Conservation (phyloP, 2,113 vertebrate species). For the Urocitellus parryii region DNA sequence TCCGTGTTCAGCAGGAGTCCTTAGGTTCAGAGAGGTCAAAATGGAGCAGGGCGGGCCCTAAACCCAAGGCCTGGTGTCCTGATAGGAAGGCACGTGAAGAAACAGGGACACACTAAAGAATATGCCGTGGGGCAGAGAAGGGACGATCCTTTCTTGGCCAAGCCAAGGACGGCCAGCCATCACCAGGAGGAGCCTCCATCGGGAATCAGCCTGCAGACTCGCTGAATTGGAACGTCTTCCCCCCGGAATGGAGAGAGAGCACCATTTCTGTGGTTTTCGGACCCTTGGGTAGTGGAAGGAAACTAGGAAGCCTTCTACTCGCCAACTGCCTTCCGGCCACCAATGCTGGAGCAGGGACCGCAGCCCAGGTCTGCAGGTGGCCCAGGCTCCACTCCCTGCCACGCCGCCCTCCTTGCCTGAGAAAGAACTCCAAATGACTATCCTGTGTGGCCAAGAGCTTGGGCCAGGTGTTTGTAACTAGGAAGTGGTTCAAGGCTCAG, state of each 20-base stretch:
- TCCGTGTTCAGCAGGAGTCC: not conserved
- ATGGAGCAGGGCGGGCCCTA: not conserved
- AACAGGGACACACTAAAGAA: not conserved
- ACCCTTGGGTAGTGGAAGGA: not conserved
- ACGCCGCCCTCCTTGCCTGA: not conserved
- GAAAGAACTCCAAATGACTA: not conserved
- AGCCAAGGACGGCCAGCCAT: not conserved
- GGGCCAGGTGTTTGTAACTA: not conserved
- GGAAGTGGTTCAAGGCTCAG: not conserved
- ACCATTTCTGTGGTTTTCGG: not conserved
- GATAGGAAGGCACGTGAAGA: not conserved
- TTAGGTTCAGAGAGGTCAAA: not conserved
- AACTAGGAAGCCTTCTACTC: not conserved
- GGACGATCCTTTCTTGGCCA: fast-evolving
- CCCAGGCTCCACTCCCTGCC: not conserved
- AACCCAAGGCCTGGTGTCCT: not conserved
- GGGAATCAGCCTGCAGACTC: not conserved
- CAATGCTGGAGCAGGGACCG: fast-evolving
- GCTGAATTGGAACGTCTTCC: not conserved
- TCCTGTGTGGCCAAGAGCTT: fast-evolving
- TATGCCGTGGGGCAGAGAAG: not conserved
- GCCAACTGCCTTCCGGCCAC: no score
- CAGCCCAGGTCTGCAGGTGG: not conserved
- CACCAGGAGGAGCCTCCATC: not conserved
- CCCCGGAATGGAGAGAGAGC: not conserved